Base-by-base conservation (phyloP, 2,797 vertebrate genomes). In the Peromyscus melanophrys region DNA sequence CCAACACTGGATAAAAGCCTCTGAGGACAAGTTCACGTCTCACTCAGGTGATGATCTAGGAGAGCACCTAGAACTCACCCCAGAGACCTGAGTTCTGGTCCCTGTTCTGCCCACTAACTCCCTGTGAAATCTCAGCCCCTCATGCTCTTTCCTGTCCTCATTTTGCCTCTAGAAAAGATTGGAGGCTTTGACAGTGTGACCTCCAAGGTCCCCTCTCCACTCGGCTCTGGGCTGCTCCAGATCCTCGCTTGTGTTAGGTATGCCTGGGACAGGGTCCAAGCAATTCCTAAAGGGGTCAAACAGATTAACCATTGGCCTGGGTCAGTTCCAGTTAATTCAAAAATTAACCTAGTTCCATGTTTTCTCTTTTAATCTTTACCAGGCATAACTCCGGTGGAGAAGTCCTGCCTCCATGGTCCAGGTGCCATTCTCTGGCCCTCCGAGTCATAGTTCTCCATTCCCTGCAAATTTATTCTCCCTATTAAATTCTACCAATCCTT, bases 281-380 rank as follows among this genome's bases (percentile, higher is more conserved):
- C 43, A 89, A 76, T 94, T 97, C 65, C 81, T 89, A 85, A 84
- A 91, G 31, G 78, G 93, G 92, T 89, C 95, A 94, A 85, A 76
- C 0, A 49, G 90, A 93, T 97, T 97, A 98, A 92, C 94, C 83
- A 96, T 92, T 96, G 86, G 76, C 27, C 92, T 96, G 94, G 90
- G 86, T 37, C 37, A 40, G 25, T 88, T 97, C 94, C 96, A 31
- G 40, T 73, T 40, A 73, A 96, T 78, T 97, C 87, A 98, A 97
- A 97, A 96, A 98, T 97, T 98, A 98, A 98, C 96, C 85, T 86
- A 31, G 43, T 88, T 77, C 63, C 43, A 14, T 21, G 65, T 84
- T 92, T 97, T 90, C 80, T 71, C 84, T 91, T 97, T 97, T 97
- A 96, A 98, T 96, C 73, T 97, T 97, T 92, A 97, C 89, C 92